phyloP scores from a whole-genome alignment of 2,888 invertebrate species.

The Meteorus cinctellus region DNA sequence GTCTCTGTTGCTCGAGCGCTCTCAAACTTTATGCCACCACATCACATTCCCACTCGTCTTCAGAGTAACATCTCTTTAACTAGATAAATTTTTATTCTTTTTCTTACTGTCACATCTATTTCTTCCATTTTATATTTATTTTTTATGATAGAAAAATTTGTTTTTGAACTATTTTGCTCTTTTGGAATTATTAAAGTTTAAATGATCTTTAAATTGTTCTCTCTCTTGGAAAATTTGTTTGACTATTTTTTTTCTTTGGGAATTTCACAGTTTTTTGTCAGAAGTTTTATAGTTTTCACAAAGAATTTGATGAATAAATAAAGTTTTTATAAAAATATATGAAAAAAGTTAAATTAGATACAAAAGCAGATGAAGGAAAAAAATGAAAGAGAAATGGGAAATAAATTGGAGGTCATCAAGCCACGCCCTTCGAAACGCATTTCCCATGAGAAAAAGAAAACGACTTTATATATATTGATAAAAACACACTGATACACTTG shows the following conservation, averaged over 20 bases:
- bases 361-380: slow-evolving; percentile 16
- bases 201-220: not conserved
- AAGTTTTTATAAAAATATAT: not conserved
- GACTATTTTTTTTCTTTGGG: not conserved
- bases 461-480: not conserved
- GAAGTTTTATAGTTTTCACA: not conserved
- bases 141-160: not conserved
- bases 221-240: not conserved
- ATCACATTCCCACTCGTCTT: slow-evolving; percentile 27
- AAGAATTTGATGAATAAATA: not conserved
- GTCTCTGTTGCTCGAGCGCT: slow-evolving; percentile 51
- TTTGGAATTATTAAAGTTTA: not conserved
- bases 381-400: slow-evolving; percentile 43
- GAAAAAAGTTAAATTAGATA: not conserved
- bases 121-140: not conserved
- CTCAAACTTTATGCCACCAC: slow-evolving; percentile 24
- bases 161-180: not conserved
- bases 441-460: slow-evolving; percentile 46
- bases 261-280: not conserved
- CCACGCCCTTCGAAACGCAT: slow-evolving; percentile 54
- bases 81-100: slow-evolving; percentile 8
- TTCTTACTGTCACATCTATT: not conserved
- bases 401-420: slow-evolving; percentile 51
- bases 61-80: slow-evolving; percentile 44
- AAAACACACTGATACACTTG: too few species aligned